Evolutionary conservation across 2,888 invertebrate species (phyloP).

Genomic region (Cylindroiulus punctatus): DNA sequence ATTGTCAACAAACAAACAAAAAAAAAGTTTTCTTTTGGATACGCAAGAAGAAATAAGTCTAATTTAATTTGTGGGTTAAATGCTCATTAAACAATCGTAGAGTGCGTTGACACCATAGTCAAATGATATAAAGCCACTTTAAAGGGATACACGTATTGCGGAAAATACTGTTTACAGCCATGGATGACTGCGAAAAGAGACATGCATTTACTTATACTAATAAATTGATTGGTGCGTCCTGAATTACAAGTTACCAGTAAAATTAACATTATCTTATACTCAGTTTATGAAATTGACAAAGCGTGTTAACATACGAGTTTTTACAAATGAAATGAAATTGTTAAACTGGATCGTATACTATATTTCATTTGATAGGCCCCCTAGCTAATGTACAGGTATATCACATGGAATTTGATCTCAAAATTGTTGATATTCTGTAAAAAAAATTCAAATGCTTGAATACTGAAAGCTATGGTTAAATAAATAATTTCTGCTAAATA

Average conservation of each 20-base stretch:
- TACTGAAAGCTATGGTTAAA: too few relatives aligned
- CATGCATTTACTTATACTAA: neutral
- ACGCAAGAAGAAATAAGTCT: neutral
- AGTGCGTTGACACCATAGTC: slow-evolving; percentile 18
- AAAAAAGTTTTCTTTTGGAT: neutral
- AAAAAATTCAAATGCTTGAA: too few relatives aligned
- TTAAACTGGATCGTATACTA: neutral
- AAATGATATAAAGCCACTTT: neutral
- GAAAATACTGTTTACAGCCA: neutral
- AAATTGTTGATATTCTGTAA: too few relatives aligned
- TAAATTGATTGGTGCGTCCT: neutral
- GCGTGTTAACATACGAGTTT: neutral
- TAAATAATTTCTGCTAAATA: too few relatives aligned
- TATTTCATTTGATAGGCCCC: too few relatives aligned
- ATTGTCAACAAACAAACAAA: neutral
- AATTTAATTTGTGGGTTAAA: slow-evolving; percentile 18
- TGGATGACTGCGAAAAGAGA: neutral
- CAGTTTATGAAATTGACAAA: neutral
- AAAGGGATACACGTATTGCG: neutral
- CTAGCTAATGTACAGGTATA: too few relatives aligned
- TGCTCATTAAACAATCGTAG: neutral
- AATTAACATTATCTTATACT: too few relatives aligned
- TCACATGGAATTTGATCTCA: too few relatives aligned
- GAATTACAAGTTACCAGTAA: neutral
- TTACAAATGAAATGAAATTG: neutral